Base-by-base conservation (phyloP, 1,140 invertebrate genomes). In the Portunus trituberculatus region DNA sequence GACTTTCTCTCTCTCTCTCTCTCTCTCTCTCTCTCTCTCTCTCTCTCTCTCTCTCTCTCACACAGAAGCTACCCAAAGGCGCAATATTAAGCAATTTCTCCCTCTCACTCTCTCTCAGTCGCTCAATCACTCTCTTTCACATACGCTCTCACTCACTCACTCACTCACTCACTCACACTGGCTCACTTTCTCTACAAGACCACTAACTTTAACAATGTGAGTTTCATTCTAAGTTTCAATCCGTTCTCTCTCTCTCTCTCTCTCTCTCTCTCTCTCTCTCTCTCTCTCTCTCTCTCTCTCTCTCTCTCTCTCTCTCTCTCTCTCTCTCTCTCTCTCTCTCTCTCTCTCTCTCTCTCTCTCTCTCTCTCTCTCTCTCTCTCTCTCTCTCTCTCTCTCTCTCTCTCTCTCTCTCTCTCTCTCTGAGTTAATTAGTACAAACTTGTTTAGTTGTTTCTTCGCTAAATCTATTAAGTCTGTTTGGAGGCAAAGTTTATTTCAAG, bases 21-120 rank as follows among this genome's bases (percentile, higher is more conserved):
- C 84, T 86, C 84, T 86, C 84, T 86, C 84, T 86, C 84, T 86
- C 84, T 88, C 86, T 28, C 86, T 28, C 28, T 88, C 86, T 8
- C 31, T 88, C 25, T 59, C 52, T 59, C 52, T 88, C 12, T 29
- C 8, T 88, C 29, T 32, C 86, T 88, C 28, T 88, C 52, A 4
- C 52, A 4, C 52, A 4, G 6, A 39, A 6, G 39, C 1, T 39
- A 6, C 39, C 39, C 39, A 2, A 39, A 6, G 39, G 39, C 39
- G 39, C 39, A 39, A 39, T 39, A 39, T 39, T 39, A 39, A 39
- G 6, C 39, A 39, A 39, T 39, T 39, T 10, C 52, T 59, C 8
- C 20, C 52, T 59, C 52, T 59, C 52, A 16, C 52, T 59, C 52
- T 59, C 52, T 59, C 52, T 39, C 39, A 39, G 39, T 39, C 52